phyloP scores from a whole-genome alignment of 2,888 invertebrate species.

The Diplolepis rosae region DNA sequence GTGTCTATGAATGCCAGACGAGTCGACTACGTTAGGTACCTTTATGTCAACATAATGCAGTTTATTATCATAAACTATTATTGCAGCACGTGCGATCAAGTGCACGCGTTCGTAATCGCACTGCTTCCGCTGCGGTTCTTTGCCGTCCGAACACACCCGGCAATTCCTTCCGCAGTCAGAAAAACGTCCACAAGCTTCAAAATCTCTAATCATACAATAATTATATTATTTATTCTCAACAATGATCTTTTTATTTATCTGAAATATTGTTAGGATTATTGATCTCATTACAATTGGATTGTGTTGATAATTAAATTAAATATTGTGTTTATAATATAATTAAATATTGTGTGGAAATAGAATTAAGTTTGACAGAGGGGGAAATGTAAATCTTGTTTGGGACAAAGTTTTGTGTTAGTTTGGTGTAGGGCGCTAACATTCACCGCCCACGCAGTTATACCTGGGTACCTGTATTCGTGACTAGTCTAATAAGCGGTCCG shows the following conservation, averaged over 20 bases:
- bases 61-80: conserved; percentile 70
- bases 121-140: conserved; percentile 24
- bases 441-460: conserved; percentile 29
- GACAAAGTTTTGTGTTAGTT: conserved; percentile 18
- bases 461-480: conserved; percentile 24
- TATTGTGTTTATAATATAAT: too few species aligned
- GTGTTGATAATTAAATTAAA: too few species aligned
- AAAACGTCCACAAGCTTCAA: too few species aligned
- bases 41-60: conserved; percentile 62
- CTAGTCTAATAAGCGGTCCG: conserved; percentile 8
- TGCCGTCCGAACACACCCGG: conserved; percentile 1
- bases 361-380: not conserved
- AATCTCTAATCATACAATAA: too few species aligned
- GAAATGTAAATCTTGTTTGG: not conserved
- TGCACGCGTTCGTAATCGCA: conserved; percentile 37
- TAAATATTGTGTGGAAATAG: not conserved
- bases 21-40: conserved; percentile 28
- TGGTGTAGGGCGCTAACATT: conserved; percentile 16
- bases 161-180: not conserved
- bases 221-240: too few species aligned
- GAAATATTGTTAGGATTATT: too few species aligned
- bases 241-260: too few species aligned
- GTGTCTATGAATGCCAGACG: conserved; percentile 31
- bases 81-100: conserved; percentile 59
- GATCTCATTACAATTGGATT: too few species aligned